Conservation (phyloP, 2,113 vertebrate genomes). For the Bettongia penicillata region DNA sequence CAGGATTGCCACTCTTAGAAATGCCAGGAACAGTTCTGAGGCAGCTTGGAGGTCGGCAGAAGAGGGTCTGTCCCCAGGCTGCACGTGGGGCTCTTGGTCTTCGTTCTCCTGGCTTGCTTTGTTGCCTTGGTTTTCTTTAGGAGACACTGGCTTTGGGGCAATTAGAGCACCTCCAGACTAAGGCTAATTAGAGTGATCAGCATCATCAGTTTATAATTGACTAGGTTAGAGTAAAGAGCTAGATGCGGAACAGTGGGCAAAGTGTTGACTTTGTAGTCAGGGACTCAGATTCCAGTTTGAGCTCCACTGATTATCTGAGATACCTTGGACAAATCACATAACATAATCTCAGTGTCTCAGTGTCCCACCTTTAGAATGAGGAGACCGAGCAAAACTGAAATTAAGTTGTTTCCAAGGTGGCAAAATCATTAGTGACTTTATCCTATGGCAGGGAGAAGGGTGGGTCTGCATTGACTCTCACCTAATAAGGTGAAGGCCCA, state of each 20-base stretch:
- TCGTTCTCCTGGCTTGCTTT: background rate
- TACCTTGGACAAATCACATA: background rate
- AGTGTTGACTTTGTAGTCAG: background rate
- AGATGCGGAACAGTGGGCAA: background rate
- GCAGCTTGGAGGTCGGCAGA: background rate
- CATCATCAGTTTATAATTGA: background rate
- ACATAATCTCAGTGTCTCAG: background rate
- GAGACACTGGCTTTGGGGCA: too few relatives aligned
- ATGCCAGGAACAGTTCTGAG: background rate
- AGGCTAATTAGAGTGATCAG: background rate
- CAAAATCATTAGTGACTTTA: background rate
- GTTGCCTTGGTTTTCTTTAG: background rate
- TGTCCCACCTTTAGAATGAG: background rate
- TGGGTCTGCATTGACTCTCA: background rate
- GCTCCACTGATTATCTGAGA: background rate
- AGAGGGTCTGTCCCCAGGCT: background rate
- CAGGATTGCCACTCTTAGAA: too few relatives aligned
- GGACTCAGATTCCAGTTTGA: background rate
- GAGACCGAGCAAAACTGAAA: background rate
- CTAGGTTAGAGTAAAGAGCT: background rate
- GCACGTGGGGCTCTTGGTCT: background rate
- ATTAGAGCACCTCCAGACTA: too few relatives aligned
- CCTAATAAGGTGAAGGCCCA: background rate
- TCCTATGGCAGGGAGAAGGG: background rate
- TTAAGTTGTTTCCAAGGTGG: background rate